These are phyloP conservation scores for Ophion obscuratus DNA, from an alignment of 2,888 invertebrate genomes.

Conservation along the genomic window DNA sequence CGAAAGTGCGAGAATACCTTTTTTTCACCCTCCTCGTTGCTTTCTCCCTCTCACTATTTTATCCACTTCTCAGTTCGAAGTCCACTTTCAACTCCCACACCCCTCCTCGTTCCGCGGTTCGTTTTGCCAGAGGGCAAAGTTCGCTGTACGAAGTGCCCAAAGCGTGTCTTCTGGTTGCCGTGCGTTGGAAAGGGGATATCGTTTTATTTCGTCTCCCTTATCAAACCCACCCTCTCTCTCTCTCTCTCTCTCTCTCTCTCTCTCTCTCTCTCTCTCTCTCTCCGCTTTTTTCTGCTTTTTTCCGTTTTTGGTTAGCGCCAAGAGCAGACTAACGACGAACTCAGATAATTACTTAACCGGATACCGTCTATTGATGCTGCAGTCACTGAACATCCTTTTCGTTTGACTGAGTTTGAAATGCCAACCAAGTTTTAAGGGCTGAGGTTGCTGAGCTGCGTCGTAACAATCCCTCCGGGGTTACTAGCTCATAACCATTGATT, in stretches of 20 bases:
- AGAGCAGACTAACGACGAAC: no score
- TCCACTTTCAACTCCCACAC: conserved; percentile 16
- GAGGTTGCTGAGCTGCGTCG: no score
- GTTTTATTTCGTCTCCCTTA: conserved; percentile 15
- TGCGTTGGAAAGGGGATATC: neutral
- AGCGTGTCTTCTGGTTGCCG: conserved; percentile 29
- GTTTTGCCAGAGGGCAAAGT: conserved; percentile 56
- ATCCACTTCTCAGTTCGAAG: conserved; percentile 24
- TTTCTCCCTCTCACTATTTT: conserved; percentile 23
- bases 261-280: neutral
- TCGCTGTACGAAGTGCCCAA: conserved; percentile 56
- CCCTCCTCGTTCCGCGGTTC: conserved; percentile 41
- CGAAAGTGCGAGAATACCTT: conserved; percentile 59
- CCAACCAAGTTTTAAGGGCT: no score
- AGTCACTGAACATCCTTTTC: no score
- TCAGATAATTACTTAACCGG: no score
- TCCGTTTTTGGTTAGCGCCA: no score
- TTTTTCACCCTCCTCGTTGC: conserved; percentile 44
- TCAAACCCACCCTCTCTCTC: neutral
- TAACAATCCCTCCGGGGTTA: no score
- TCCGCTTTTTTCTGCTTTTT: no score
- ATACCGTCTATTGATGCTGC: no score
- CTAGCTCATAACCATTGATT: no score
- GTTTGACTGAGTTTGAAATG: no score
- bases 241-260: neutral